phyloP scores from a whole-genome alignment of 2,797 vertebrate genomes.

The Catostomus latipinnis region DNA sequence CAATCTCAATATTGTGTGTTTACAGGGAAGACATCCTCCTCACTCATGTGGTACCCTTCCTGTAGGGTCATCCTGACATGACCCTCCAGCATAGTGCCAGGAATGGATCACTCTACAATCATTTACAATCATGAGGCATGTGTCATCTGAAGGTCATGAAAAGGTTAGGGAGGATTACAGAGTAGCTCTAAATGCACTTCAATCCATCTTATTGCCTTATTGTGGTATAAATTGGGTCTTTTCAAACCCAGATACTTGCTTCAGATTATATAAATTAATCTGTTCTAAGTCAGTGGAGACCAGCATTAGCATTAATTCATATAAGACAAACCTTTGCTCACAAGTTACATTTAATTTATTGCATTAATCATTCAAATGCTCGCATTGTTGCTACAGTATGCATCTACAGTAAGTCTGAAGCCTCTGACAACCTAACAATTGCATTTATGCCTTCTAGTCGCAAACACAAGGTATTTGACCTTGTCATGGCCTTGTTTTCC shows the following conservation, averaged over 20 bases:
- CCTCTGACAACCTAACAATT: not conserved
- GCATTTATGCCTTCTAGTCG: constrained; percentile 4
- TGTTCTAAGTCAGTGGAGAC: not conserved
- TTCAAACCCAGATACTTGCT: not conserved
- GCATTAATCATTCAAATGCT: not conserved
- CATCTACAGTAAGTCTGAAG: not conserved
- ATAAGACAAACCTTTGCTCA: not conserved
- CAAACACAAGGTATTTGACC: constrained; percentile 12
- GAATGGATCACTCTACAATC: not conserved
- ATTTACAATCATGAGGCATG: not conserved
- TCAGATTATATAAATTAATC: not conserved
- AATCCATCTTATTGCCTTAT: not conserved
- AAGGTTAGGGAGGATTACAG: constrained; percentile 9
- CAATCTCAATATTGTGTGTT: too few species aligned
- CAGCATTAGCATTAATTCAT: not conserved
- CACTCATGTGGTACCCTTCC: too few species aligned
- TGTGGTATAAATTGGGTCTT: not conserved
- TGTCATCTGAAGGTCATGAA: constrained; percentile 1
- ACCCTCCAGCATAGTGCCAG: too few species aligned
- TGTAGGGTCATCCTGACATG: too few species aligned
- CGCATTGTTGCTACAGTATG: not conserved
- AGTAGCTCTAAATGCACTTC: not conserved
- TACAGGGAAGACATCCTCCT: too few species aligned
- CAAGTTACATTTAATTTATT: not conserved
- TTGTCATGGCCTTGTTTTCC: constrained; percentile 1